A percentile compares a stretch with the other conserved stretches of the same genome.
These are phyloP conservation scores for Chloebia gouldiae DNA, from an alignment of 2,113 vertebrate species.

Conservation along the genomic window DNA sequence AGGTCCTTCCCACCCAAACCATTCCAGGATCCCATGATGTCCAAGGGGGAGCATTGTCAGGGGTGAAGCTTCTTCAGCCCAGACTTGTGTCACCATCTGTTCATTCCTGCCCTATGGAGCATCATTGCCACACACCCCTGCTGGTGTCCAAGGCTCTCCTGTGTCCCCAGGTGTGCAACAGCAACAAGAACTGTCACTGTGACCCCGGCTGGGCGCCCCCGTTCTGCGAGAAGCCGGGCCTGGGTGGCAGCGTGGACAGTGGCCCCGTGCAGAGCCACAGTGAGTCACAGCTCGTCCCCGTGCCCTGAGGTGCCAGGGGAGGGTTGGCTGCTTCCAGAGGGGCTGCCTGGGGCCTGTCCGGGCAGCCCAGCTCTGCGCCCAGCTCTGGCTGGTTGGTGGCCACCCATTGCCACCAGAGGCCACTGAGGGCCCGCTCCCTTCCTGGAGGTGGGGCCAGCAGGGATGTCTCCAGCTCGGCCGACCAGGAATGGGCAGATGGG, in stretches of 20 bases:
- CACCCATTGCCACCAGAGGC: not conserved
- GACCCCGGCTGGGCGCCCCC: slow-evolving; percentile 88
- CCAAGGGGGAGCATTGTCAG: not conserved
- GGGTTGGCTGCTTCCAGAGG: not conserved
- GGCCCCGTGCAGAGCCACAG: slow-evolving; percentile 85
- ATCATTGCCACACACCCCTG: fast-evolving
- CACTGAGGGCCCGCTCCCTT: fast-evolving
- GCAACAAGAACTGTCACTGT: slow-evolving; percentile 93
- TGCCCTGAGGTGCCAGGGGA: fast-evolving
- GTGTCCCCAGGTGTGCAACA: slow-evolving; percentile 88
- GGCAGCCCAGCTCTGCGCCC: not conserved
- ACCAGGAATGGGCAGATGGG: fast-evolving
- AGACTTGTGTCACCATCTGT: fast-evolving
- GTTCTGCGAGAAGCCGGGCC: slow-evolving; percentile 84
- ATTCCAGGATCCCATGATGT: not conserved
- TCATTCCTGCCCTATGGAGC: not conserved
- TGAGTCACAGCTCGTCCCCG: slow-evolving; percentile 26
- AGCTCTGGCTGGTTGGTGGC: not conserved
- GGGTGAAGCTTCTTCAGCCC: not conserved
- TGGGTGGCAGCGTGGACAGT: slow-evolving; percentile 91
- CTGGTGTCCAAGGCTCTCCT: not conserved
- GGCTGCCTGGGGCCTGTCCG: not conserved
- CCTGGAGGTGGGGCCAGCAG: not conserved
- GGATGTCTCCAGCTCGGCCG: not conserved
- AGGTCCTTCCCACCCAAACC: not conserved